phyloP scores from a whole-genome alignment of 2,797 vertebrate genomes.

The Poecile montanus region DNA sequence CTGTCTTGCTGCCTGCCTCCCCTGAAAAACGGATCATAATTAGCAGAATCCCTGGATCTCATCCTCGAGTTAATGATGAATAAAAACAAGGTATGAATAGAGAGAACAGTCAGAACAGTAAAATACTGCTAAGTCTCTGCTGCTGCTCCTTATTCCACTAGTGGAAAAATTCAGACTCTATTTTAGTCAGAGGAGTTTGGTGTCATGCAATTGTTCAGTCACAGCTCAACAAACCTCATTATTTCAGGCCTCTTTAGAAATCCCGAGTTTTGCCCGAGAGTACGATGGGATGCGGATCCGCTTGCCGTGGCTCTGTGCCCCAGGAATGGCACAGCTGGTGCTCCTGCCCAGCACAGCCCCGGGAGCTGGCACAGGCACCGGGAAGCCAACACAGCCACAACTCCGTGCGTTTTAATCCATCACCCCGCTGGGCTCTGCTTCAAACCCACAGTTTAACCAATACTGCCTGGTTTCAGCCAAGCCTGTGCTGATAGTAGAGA shows the following conservation, averaged over 20 bases:
- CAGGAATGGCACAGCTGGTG: background rate
- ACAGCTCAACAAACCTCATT: background rate
- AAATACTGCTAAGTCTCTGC: background rate
- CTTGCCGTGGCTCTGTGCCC: background rate
- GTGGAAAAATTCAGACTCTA: background rate
- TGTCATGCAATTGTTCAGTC: background rate
- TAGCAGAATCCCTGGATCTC: constrained; percentile 3
- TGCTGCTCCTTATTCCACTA: background rate
- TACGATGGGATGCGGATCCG: rapidly evolving
- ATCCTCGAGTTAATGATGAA: background rate
- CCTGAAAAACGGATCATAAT: background rate
- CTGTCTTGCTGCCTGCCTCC: background rate
- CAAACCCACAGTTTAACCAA: constrained; percentile 28
- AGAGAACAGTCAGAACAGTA: background rate
- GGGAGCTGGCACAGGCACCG: background rate
- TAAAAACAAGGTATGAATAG: background rate
- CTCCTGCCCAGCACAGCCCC: background rate
- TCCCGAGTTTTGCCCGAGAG: background rate
- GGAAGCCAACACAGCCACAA: background rate
- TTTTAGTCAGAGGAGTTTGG: background rate
- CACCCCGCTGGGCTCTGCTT: background rate
- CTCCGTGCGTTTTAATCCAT: background rate
- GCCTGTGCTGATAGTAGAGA: background rate
- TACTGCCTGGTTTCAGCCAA: constrained; percentile 37
- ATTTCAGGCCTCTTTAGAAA: background rate